These are phyloP conservation scores for Spongilla lacustris DNA, from an alignment of 37 sponge, comb jelly and placozoan species.

Conservation along the genomic window DNA sequence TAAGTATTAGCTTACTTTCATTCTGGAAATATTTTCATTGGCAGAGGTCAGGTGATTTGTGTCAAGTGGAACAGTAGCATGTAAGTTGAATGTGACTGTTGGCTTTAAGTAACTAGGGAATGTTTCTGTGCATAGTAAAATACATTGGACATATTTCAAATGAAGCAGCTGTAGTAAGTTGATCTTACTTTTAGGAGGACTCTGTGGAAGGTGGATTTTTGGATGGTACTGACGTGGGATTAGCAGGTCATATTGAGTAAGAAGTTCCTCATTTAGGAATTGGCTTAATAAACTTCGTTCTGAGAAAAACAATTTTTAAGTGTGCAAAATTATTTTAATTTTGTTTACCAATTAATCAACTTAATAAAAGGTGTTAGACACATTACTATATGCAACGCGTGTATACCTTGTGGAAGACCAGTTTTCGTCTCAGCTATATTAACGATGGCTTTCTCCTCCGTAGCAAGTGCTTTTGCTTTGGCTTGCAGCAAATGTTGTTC, in stretches of 20 bases:
- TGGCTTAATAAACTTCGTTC: slow-evolving; percentile 19
- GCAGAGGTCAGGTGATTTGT: neutral
- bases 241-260: slow-evolving; percentile 45
- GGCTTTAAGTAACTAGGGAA: slow-evolving; percentile 36
- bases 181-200: slow-evolving; percentile 45
- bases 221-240: slow-evolving; percentile 54
- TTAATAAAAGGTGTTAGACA: too few species aligned
- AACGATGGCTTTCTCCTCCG: slow-evolving; percentile 48
- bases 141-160: neutral
- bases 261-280: slow-evolving; percentile 48
- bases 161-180: neutral
- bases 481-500: slow-evolving; percentile 72
- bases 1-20: neutral
- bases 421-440: neutral
- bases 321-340: neutral
- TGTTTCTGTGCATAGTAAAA: neutral
- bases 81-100: slow-evolving; percentile 42
- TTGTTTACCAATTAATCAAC: too few species aligned
- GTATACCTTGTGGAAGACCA: slow-evolving; percentile 23
- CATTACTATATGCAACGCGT: too few species aligned
- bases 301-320: neutral
- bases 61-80: slow-evolving; percentile 16
- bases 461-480: slow-evolving; percentile 62
- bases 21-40: neutral
- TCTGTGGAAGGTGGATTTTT: neutral